phyloP scores from a whole-genome alignment of 2,113 vertebrate species.

The Chloropsis cyanopogon region DNA sequence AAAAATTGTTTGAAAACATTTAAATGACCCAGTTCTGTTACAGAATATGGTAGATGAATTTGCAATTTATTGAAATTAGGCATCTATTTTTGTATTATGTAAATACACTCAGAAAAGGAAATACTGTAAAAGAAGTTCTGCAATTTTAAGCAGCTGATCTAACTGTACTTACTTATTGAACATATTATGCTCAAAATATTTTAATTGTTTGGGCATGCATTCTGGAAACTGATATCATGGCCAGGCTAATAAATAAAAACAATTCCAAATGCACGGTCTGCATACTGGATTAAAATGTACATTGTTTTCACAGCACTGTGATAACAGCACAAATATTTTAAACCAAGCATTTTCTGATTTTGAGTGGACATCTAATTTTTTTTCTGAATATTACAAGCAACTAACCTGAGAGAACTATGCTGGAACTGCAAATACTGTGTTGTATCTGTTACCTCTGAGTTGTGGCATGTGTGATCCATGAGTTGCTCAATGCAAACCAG shows the following conservation, averaged over 20 bases:
- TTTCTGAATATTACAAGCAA: background rate
- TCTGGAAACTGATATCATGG: background rate
- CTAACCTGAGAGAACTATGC: background rate
- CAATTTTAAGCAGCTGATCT: background rate
- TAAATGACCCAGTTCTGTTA: background rate
- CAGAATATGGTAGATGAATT: background rate
- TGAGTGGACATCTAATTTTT: background rate
- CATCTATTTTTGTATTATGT: slow-evolving; percentile 4
- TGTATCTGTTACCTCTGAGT: background rate
- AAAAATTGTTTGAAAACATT: background rate
- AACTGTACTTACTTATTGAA: background rate
- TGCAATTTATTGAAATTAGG: background rate
- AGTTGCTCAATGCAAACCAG: background rate
- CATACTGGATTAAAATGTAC: background rate
- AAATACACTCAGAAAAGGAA: slow-evolving; percentile 9
- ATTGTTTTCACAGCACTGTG: background rate
- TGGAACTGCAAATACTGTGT: background rate
- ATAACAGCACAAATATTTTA: background rate
- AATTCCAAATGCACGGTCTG: background rate
- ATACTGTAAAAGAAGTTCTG: background rate
- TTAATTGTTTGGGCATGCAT: background rate
- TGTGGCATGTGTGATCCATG: background rate
- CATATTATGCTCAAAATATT: background rate
- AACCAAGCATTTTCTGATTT: background rate
- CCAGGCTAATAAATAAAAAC: background rate